Evolutionary conservation across 2,797 vertebrate species (phyloP), one percentile per base, ranked within the genome.

Genomic region (Lemur catta): DNA sequence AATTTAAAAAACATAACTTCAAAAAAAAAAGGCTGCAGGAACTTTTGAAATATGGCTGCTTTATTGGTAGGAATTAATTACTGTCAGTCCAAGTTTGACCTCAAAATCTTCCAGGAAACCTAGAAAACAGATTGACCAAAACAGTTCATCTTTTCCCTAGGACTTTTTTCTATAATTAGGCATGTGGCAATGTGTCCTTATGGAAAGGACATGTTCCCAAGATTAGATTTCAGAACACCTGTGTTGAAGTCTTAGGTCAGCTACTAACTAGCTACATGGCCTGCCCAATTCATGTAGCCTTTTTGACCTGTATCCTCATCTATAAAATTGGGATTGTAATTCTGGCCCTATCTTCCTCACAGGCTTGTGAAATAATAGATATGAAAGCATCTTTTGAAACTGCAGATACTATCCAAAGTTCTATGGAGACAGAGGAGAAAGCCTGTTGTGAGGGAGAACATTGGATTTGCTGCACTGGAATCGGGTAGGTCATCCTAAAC

Each of bases 401-500:
- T 33, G 59, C 17, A 76, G 65, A 71, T 52, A 65, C 28, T 63
- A 20, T 30, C 57, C 90, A 69, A 72, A 92, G 52, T 52, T 84
- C 35, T 57, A 6, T 75, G 57, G 38, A 28, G 46, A 38, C 41
- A 72, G 41, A 79, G 71, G 26, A 84, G 43, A 79, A 84, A 93
- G 41, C 59, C 72, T 35, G 9, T 71, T 30, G 38, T 43, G 50
- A 93, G 55, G 59, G 12, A 88, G 52, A 93, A 93, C 7, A 24
- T 72, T 97, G 89, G 86, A 96, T 96, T 87, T 84, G 74, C 96
- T 96, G 95, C 95, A 93, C 92, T 79, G 84, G 63, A 22, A 84
- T 69, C 96, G 97, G 91, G 92, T 74, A 96, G 90, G 69, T 86
- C 91, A 38, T 95, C 92, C 91, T 94, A 96, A 96, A 97, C 72